Conservation (phyloP, 1,140 invertebrate species). For the Trichonephila clavipes region DNA sequence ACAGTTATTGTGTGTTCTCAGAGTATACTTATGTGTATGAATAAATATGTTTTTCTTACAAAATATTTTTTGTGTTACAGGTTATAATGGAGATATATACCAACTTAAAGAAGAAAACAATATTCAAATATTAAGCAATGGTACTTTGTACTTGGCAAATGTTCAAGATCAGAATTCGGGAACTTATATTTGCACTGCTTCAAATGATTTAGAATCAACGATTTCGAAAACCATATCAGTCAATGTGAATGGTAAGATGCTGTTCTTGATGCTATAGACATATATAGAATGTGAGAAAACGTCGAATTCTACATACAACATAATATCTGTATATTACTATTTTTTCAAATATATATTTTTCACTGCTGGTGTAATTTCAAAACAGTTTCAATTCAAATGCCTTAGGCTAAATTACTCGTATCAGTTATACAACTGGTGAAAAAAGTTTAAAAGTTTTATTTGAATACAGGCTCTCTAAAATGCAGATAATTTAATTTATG, state of each 20-base stretch:
- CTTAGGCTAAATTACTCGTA: too few relatives aligned
- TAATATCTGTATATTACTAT: too few relatives aligned
- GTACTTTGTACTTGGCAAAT: background rate
- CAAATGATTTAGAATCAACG: constrained; percentile 33
- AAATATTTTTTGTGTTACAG: background rate
- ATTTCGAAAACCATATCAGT: constrained; percentile 15
- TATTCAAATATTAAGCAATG: constrained; percentile 33
- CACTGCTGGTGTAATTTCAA: too few relatives aligned
- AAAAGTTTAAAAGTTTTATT: too few relatives aligned
- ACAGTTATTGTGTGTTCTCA: too few relatives aligned
- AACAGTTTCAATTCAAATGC: too few relatives aligned
- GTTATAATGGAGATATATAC: background rate
- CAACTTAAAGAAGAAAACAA: background rate
- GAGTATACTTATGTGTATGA: too few relatives aligned
- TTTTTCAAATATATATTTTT: too few relatives aligned
- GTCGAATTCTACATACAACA: too few relatives aligned
- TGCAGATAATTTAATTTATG: too few relatives aligned
- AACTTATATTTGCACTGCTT: constrained; percentile 21
- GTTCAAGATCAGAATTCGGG: constrained; percentile 31
- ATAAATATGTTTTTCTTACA: background rate
- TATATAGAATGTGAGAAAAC: background rate
- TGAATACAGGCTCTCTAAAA: too few relatives aligned
- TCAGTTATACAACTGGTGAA: too few relatives aligned
- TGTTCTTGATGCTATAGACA: background rate
- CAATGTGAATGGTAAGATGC: constrained; percentile 65